A percentile compares a stretch with the other conserved stretches of the same genome.
phyloP scores from a whole-genome alignment of 2,888 invertebrate species.

The Dermolepida albohirtum region DNA sequence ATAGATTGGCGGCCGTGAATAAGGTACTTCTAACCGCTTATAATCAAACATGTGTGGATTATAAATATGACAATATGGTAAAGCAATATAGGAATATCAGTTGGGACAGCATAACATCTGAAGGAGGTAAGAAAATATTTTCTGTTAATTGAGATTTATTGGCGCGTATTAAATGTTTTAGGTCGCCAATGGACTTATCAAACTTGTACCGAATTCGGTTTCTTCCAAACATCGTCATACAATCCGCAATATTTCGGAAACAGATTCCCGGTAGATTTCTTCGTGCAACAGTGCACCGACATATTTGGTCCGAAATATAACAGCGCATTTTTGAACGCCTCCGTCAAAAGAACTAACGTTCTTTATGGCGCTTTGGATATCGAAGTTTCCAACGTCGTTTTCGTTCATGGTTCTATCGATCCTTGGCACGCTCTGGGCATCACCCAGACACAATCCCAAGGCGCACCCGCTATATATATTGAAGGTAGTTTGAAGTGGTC shows the following conservation, averaged over 20 bases:
- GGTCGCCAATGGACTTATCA: slow-evolving; percentile 94
- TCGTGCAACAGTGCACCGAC: slow-evolving; percentile 83
- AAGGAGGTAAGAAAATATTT: slow-evolving; percentile 69
- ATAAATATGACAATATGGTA: slow-evolving; percentile 83
- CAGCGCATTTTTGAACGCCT: slow-evolving; percentile 70
- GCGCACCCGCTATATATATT: slow-evolving; percentile 79
- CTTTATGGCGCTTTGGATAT: slow-evolving; percentile 82
- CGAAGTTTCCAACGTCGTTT: slow-evolving; percentile 79
- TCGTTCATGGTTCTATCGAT: slow-evolving; percentile 90
- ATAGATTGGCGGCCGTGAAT: slow-evolving; percentile 81
- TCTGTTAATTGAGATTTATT: neutral
- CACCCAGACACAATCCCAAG: slow-evolving; percentile 68
- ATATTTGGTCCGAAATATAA: slow-evolving; percentile 83
- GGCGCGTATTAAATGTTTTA: slow-evolving; percentile 53
- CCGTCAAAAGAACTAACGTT: slow-evolving; percentile 79
- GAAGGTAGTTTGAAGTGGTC: slow-evolving; percentile 72
- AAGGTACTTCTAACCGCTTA: slow-evolving; percentile 73
- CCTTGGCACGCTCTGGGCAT: slow-evolving; percentile 89
- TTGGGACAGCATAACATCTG: slow-evolving; percentile 74
- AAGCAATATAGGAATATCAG: slow-evolving; percentile 73
- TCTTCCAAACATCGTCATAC: slow-evolving; percentile 88
- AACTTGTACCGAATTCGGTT: slow-evolving; percentile 96
- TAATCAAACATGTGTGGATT: slow-evolving; percentile 84
- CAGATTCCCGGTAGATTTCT: slow-evolving; percentile 81
- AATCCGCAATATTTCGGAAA: slow-evolving; percentile 77